A percentile compares a stretch with the other conserved stretches of the same genome.
Conservation (phyloP, 2,888 invertebrate species). For the Nematopogon swammerdamellus region DNA sequence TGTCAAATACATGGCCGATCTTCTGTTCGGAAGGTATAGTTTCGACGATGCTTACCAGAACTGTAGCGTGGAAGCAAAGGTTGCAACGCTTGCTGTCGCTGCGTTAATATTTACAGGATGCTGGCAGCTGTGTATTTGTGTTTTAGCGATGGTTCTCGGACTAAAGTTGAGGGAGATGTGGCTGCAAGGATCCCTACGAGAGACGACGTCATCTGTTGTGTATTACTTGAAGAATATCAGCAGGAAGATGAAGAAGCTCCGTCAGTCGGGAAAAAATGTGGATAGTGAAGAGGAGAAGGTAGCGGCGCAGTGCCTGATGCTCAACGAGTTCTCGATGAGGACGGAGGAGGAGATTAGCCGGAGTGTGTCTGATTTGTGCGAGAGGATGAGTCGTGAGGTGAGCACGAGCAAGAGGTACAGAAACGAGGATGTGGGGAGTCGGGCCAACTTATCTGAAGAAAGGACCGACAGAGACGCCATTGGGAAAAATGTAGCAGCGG, state of each 20-base stretch:
- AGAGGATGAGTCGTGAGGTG: neutral
- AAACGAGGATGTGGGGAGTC: neutral
- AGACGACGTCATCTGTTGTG: neutral
- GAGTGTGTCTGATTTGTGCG: neutral
- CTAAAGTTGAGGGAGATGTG: neutral
- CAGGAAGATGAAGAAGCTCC: neutral
- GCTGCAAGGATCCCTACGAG: neutral
- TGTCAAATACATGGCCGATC: neutral
- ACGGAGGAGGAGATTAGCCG: neutral
- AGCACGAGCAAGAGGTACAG: neutral
- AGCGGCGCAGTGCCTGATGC: neutral
- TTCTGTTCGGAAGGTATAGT: neutral
- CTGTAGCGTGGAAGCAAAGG: neutral
- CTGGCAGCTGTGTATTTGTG: neutral
- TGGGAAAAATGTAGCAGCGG: no score
- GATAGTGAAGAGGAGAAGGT: neutral
- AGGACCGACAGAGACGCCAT: no score
- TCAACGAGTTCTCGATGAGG: neutral
- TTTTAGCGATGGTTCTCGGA: neutral
- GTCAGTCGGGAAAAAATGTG: neutral
- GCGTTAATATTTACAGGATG: neutral
- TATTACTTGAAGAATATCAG: neutral
- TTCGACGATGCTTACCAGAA: neutral
- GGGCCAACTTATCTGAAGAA: neutral
- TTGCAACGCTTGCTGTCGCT: neutral